These are phyloP conservation scores for Oxygymnocypris stewartii DNA, from an alignment of 2,113 vertebrate species.

Conservation along the genomic window DNA sequence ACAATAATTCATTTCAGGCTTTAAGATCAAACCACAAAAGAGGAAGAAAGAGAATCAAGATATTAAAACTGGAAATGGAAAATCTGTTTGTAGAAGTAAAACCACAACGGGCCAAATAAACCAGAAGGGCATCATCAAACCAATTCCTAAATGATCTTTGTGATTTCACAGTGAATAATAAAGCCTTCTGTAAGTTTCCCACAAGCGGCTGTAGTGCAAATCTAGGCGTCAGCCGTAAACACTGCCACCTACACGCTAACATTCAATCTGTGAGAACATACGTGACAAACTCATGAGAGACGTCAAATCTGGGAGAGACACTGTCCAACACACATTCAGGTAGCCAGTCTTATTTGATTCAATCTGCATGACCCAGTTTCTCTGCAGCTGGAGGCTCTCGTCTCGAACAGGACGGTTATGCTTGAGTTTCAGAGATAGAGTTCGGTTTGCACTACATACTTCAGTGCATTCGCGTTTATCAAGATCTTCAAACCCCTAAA, in stretches of 20 bases:
- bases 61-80: not conserved
- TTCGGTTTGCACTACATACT: not conserved
- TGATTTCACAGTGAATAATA: not conserved
- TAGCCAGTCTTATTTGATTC: not conserved
- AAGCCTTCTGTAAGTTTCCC: no score
- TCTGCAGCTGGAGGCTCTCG: not conserved
- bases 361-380: constrained; percentile 19
- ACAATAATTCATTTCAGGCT: no score
- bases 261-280: constrained; percentile 6
- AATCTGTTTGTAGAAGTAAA: constrained; percentile 3
- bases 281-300: not conserved
- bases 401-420: not conserved
- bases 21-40: not conserved
- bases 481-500: not conserved
- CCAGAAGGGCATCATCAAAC: not conserved
- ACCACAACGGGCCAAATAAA: not conserved
- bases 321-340: not conserved
- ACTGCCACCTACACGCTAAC: not conserved
- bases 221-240: not conserved
- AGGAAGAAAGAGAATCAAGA: not conserved
- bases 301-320: not conserved
- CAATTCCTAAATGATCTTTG: not conserved
- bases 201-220: not conserved
- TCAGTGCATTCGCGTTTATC: not conserved
- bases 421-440: not conserved